Conservation (phyloP, 1,140 invertebrate species). For the Drosophila sechellia region DNA sequence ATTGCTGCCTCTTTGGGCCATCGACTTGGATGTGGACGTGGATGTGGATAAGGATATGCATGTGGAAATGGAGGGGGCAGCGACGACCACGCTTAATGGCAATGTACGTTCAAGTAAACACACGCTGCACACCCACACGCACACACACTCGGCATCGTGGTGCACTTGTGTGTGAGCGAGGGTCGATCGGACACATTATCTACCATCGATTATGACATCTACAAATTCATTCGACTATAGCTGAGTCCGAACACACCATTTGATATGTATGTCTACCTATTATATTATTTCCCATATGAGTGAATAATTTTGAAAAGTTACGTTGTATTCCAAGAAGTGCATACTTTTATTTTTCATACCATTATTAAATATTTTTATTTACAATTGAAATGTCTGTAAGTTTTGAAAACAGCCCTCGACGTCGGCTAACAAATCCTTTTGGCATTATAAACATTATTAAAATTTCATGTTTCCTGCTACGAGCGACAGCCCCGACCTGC, state of each 20-base stretch:
- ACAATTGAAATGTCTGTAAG: neutral
- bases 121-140: slow-evolving; percentile 34
- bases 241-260: too few relatives aligned
- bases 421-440: slow-evolving; percentile 83
- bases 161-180: slow-evolving; percentile 51
- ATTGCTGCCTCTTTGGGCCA: slow-evolving; percentile 59
- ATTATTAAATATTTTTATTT: neutral
- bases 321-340: too few relatives aligned
- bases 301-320: too few relatives aligned
- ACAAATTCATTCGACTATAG: too few relatives aligned
- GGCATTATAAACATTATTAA: slow-evolving; percentile 84
- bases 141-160: slow-evolving; percentile 19
- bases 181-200: neutral
- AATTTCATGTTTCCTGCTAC: slow-evolving; percentile 82
- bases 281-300: too few relatives aligned
- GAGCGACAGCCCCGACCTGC: slow-evolving; percentile 53
- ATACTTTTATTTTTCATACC: too few relatives aligned
- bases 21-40: slow-evolving; percentile 15
- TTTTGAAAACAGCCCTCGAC: slow-evolving; percentile 38
- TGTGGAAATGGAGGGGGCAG: slow-evolving; percentile 14
- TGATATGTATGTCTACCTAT: too few relatives aligned
- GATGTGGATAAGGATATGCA: neutral
- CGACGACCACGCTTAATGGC: slow-evolving; percentile 74
- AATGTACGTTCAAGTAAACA: slow-evolving; percentile 82
- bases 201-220: too few relatives aligned